Conservation (phyloP, 2,797 vertebrate genomes). For the Diceros bicornis region DNA sequence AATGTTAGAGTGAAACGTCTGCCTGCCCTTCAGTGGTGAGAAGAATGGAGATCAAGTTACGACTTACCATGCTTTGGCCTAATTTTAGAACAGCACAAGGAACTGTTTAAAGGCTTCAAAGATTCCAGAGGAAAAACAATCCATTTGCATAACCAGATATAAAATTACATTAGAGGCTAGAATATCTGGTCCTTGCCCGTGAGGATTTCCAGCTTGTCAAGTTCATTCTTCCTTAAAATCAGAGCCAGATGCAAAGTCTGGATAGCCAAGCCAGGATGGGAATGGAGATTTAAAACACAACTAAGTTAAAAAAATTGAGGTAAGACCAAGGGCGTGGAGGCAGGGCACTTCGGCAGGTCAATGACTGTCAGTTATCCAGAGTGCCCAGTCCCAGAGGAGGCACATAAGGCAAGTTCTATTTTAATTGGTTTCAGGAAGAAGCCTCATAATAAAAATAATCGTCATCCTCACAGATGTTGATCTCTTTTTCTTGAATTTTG, state of each 20-base stretch:
- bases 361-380: neutral
- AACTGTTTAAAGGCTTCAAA: conserved; percentile 82
- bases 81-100: conserved; percentile 82
- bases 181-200: conserved; percentile 74
- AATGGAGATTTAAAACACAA: conserved; percentile 44
- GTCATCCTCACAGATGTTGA: neutral
- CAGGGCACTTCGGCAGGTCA: neutral
- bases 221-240: conserved; percentile 79
- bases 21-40: conserved; percentile 10
- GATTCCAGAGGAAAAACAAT: conserved; percentile 76
- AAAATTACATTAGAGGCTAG: conserved; percentile 76
- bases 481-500: conserved; percentile 47
- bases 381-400: neutral
- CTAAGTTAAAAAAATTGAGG: neutral
- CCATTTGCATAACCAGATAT: conserved; percentile 83
- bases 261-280: neutral
- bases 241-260: conserved; percentile 76
- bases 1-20: neutral
- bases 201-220: conserved; percentile 75
- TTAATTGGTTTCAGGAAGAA: conserved; percentile 2
- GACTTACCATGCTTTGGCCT: conserved; percentile 56
- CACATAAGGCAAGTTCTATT: neutral
- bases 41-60: conserved; percentile 71
- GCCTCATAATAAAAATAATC: neutral
- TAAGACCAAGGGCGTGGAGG: neutral